These are phyloP conservation scores for Amblyteles armatorius DNA, from an alignment of 2,888 invertebrate genomes.

Conservation along the genomic window DNA sequence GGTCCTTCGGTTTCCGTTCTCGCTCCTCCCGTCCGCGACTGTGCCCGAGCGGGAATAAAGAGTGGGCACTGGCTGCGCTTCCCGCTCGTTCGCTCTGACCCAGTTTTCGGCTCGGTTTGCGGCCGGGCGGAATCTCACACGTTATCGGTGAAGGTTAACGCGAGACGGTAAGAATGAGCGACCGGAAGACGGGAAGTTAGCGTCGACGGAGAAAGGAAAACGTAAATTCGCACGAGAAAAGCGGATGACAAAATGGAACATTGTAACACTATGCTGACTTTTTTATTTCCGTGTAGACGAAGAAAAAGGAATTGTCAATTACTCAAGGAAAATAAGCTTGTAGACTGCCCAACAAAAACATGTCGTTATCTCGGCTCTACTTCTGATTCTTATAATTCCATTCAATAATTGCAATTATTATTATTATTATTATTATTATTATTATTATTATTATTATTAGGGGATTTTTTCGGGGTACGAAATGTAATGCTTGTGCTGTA, in stretches of 20 bases:
- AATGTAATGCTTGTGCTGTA: too few species aligned
- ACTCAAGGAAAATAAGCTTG: too few species aligned
- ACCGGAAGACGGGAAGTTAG: conserved; percentile 14
- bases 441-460: too few species aligned
- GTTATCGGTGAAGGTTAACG: conserved; percentile 60
- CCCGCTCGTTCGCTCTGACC: conserved; percentile 55
- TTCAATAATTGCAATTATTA: too few species aligned
- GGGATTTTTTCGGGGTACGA: too few species aligned
- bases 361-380: too few species aligned
- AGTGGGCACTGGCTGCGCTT: conserved; percentile 27
- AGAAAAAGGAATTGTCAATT: too few species aligned
- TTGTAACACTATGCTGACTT: too few species aligned
- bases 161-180: conserved; percentile 26
- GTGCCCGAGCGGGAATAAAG: conserved; percentile 48
- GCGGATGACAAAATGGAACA: background rate
- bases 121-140: conserved; percentile 29
- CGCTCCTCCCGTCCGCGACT: conserved; percentile 21
- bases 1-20: conserved; percentile 45
- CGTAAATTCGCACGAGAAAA: background rate
- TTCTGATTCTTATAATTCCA: too few species aligned
- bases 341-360: too few species aligned
- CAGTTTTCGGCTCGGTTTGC: conserved; percentile 56
- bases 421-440: background rate
- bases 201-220: background rate
- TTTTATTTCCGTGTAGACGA: too few species aligned